Conservation (phyloP, 2,888 invertebrate genomes). For the Ophion obscuratus region DNA sequence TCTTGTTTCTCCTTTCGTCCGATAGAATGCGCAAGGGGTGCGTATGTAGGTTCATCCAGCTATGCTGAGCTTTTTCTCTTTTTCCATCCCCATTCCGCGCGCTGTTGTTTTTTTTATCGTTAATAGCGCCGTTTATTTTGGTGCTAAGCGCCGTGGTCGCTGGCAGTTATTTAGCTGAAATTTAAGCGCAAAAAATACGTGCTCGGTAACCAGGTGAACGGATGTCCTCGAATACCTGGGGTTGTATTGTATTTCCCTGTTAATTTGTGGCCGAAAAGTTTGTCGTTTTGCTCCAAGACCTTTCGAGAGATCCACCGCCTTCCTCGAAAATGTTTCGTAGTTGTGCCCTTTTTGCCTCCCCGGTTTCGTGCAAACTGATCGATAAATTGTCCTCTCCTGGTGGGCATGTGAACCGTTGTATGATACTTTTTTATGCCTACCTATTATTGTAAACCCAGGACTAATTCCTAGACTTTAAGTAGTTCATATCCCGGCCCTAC, state of each 20-base stretch:
- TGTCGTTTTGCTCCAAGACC: background rate
- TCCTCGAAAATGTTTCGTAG: background rate
- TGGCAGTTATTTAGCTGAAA: slow-evolving; percentile 81
- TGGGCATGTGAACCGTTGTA: too few relatives aligned
- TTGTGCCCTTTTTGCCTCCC: too few relatives aligned
- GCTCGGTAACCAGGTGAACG: slow-evolving; percentile 66
- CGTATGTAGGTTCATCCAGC: slow-evolving; percentile 58
- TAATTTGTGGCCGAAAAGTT: slow-evolving; percentile 21
- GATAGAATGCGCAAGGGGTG: slow-evolving; percentile 62
- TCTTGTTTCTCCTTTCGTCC: slow-evolving; percentile 68
- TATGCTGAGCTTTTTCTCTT: slow-evolving; percentile 71
- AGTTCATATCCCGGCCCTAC: too few relatives aligned
- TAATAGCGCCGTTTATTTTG: slow-evolving; percentile 83
- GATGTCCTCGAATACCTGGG: slow-evolving; percentile 52
- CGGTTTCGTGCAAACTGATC: too few relatives aligned
- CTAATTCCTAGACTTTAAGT: too few relatives aligned
- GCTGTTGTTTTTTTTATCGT: slow-evolving; percentile 80
- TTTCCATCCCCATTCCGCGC: slow-evolving; percentile 69
- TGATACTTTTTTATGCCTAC: too few relatives aligned
- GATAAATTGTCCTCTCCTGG: too few relatives aligned
- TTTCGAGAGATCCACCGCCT: background rate
- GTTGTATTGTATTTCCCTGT: background rate
- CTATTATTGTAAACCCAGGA: too few relatives aligned
- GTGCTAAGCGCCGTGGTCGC: slow-evolving; percentile 80
- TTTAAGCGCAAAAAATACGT: slow-evolving; percentile 77